A percentile compares a stretch with the other conserved stretches of the same genome.
Evolutionary conservation across 2,888 invertebrate species (phyloP).

Genomic region (Pheosia tremula): DNA sequence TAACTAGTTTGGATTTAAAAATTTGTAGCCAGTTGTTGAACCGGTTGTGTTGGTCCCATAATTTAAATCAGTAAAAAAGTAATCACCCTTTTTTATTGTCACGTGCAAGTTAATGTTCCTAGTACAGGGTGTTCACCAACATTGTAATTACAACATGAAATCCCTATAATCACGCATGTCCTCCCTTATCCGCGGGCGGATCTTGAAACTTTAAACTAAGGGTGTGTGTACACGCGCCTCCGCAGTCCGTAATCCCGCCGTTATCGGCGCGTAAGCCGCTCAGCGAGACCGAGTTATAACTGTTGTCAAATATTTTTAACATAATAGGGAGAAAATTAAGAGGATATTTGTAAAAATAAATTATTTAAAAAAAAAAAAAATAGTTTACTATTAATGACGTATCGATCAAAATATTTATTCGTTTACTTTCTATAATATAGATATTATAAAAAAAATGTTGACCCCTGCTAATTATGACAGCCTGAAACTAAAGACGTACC

Average conservation of each 20-base stretch:
- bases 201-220: constrained; percentile 71
- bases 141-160: constrained; percentile 10
- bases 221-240: constrained; percentile 45
- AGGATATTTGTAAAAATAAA: neutral
- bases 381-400: too few relatives aligned
- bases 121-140: neutral
- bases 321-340: neutral
- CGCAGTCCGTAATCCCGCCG: constrained; percentile 49
- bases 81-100: neutral
- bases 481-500: too few relatives aligned
- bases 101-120: neutral
- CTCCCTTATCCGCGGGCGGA: constrained; percentile 49
- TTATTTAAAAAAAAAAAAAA: too few relatives aligned
- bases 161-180: constrained; percentile 15
- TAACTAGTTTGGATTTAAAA: constrained; percentile 1
- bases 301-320: constrained; percentile 5
- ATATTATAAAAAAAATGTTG: too few relatives aligned
- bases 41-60: neutral
- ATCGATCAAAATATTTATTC: too few relatives aligned
- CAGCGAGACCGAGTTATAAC: constrained; percentile 39
- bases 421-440: too few relatives aligned
- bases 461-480: too few relatives aligned
- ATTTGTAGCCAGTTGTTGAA: neutral
- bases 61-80: neutral
- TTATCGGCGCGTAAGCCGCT: constrained; percentile 72